These are phyloP conservation scores for Armadillidium nasatum DNA, from an alignment of 1,140 invertebrate species.

Conservation along the genomic window DNA sequence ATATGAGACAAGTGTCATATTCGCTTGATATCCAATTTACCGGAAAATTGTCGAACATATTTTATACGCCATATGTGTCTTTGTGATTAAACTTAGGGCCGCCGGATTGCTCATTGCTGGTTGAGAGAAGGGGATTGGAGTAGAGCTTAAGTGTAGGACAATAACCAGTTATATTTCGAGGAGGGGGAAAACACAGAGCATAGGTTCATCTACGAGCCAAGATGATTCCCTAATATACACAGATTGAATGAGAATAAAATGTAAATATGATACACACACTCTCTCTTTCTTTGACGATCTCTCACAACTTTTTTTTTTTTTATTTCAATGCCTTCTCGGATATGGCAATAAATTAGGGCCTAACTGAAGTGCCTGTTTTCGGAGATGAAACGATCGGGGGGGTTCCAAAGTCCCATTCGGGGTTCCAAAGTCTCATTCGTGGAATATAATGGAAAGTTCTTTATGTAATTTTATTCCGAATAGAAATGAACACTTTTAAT, in stretches of 20 bases:
- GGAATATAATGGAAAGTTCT: no score
- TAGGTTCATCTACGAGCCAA: background rate
- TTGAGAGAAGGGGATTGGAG: background rate
- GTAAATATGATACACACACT: background rate
- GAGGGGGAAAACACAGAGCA: background rate
- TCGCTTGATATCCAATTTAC: conserved; percentile 9
- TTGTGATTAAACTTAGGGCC: background rate
- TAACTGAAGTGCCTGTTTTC: no score
- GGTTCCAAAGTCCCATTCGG: no score
- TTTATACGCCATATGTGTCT: conserved; percentile 3
- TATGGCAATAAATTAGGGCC: no score
- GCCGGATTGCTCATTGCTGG: conserved; percentile 1
- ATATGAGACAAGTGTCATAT: conserved; percentile 2
- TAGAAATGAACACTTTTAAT: no score
- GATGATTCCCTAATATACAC: background rate
- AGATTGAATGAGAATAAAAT: conserved; percentile 1
- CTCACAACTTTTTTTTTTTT: no score
- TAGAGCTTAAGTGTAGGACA: background rate
- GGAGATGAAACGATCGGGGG: no score
- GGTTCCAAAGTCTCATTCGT: no score
- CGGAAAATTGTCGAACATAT: conserved; percentile 5
- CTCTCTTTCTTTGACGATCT: background rate
- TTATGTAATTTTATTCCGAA: no score
- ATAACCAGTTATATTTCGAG: conserved; percentile 5
- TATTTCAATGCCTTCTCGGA: no score